Conservation (phyloP, 2,113 vertebrate genomes). For the Colossoma macropomum region DNA sequence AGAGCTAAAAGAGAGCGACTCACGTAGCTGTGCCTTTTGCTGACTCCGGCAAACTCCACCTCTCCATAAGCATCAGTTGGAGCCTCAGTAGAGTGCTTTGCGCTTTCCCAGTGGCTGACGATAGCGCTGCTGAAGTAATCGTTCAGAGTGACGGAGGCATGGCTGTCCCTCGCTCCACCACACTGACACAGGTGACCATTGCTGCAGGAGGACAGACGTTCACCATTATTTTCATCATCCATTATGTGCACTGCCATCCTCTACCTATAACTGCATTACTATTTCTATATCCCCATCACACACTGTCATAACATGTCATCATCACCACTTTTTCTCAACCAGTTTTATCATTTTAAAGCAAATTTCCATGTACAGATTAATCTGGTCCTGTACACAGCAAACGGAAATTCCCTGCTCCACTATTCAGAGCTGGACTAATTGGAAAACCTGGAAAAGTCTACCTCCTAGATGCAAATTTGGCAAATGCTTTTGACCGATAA, state of each 20-base stretch:
- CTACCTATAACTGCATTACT: not conserved
- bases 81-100: conserved; percentile 82
- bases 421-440: no score
- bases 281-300: not conserved
- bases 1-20: conserved; percentile 49
- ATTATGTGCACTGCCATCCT: not conserved
- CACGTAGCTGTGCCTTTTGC: conserved; percentile 84
- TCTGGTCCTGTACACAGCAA: no score
- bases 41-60: conserved; percentile 80
- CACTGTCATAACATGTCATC: no score
- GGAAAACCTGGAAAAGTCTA: no score
- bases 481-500: no score
- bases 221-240: not conserved
- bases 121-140: conserved; percentile 88
- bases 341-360: no score
- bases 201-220: conserved; percentile 56
- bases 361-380: no score
- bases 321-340: no score
- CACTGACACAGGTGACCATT: conserved; percentile 82
- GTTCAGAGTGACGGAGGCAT: conserved; percentile 78
- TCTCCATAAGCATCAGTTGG: conserved; percentile 89
- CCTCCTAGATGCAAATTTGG: no score
- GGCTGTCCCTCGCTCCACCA: conserved; percentile 71
- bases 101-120: conserved; percentile 84
- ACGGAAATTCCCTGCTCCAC: no score